Evolutionary conservation across 2,113 vertebrate genomes (phyloP), one percentile per base, ranked within the genome.

Genomic region (Podarcis cretensis): DNA sequence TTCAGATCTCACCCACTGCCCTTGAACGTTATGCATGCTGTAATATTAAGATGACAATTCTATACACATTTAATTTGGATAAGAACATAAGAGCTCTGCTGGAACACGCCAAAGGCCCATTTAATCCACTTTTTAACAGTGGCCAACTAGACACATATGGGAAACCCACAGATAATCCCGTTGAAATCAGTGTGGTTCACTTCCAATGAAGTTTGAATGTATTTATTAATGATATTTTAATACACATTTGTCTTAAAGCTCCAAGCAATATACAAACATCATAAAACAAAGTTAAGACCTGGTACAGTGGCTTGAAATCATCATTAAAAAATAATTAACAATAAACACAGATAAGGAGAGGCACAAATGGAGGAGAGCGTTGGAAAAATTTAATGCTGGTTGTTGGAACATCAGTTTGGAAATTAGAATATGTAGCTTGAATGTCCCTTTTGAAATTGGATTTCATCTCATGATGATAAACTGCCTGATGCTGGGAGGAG

Each of bases 401-500:
- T 63, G 78, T 6, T 81, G 54, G 54, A n/a, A 73, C 32, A 30
- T 59, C 86, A 63, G 25, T 81, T 73, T 69, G 18, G 78, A 37
- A 81, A 81, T 73, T 87, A 59, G 59, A 87, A 74, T 59, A 68
- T n/a, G 75, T 66, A 71, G 14, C n/a, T 57, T 80, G 40, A 35
- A n/a, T 87, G 78, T 73, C 68, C n/a, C 68, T 73, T 87, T 81
- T 71, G 32, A 87, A 87, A 87, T 80, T 87, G 48, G 78, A 81
- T 81, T 71, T 81, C 66, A 37, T 13, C 32, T 73, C 77, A 71
- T 37, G 66, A 87, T 81, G 66, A 87, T 81, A 71, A 87, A 81
- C 65, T 86, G 57, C 30, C 27, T 80, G 65, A 37, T 73, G 25
- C 66, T 37, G 25, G n/a, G n/a, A 59, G 77, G n/a, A 73, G 73